A percentile compares a stretch with the other conserved stretches of the same genome.
Evolutionary conservation across 2,797 vertebrate species (phyloP).

Genomic region (Oreonectes daqikongensis): DNA sequence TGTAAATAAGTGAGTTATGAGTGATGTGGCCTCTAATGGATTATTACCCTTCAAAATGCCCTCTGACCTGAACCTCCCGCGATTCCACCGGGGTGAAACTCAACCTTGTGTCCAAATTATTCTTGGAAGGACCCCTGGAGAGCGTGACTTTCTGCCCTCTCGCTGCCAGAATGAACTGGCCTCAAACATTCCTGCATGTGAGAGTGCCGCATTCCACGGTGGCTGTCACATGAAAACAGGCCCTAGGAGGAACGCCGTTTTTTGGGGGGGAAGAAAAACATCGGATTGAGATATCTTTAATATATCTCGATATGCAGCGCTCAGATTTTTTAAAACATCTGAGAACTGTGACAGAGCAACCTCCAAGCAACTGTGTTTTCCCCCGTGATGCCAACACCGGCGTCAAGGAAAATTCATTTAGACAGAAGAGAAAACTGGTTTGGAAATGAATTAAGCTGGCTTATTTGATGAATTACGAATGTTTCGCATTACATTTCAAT

Average conservation of each 20-base stretch:
- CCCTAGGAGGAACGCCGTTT: background rate
- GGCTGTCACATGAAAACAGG: slow-evolving; percentile 52
- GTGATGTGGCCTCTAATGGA: slow-evolving; percentile 71
- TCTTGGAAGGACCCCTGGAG: slow-evolving; percentile 70
- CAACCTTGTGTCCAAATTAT: slow-evolving; percentile 70
- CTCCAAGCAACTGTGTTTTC: background rate
- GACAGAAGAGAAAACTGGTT: background rate
- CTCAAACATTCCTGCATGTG: slow-evolving; percentile 62
- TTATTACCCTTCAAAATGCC: slow-evolving; percentile 62
- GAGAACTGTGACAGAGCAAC: background rate
- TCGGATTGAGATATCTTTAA: background rate
- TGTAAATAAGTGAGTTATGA: slow-evolving; percentile 68
- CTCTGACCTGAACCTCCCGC: slow-evolving; percentile 64
- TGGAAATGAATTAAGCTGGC: background rate
- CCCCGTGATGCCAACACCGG: background rate
- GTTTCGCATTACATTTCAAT: slow-evolving; percentile 9
- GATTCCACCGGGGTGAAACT: slow-evolving; percentile 68
- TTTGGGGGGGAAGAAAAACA: background rate
- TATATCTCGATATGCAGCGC: background rate
- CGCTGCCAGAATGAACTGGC: slow-evolving; percentile 60
- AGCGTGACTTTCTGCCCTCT: slow-evolving; percentile 68
- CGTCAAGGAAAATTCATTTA: background rate
- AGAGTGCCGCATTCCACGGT: slow-evolving; percentile 54
- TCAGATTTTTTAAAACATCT: no score
- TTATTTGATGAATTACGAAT: background rate